phyloP scores from a whole-genome alignment of 2,113 vertebrate species.

The Melierax canorus region DNA sequence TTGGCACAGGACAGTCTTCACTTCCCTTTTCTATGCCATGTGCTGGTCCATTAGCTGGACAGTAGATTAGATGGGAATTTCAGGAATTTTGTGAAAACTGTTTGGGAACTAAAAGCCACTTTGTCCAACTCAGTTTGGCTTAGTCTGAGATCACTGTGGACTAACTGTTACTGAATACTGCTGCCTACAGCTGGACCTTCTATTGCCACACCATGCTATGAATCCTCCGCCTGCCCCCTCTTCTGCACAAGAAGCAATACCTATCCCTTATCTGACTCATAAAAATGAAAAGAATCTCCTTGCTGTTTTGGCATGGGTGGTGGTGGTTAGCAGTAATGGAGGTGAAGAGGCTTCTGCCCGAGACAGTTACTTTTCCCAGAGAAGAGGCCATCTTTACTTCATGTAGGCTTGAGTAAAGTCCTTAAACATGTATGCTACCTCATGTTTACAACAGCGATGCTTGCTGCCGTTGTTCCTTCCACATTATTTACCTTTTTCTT shows the following conservation, averaged over 20 bases:
- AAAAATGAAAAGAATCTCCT: not conserved
- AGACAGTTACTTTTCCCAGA: not conserved
- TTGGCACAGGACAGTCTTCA: not conserved
- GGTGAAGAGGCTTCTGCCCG: not conserved
- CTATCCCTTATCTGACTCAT: not conserved
- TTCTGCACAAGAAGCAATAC: not conserved
- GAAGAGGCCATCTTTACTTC: not conserved
- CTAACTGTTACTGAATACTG: not conserved
- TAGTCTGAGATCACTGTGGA: not conserved
- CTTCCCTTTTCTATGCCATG: not conserved
- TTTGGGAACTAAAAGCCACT: not conserved
- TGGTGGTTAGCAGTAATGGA: not conserved
- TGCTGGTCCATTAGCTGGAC: not conserved
- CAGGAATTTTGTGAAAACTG: not conserved
- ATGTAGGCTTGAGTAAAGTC: not conserved
- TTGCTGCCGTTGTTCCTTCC: not conserved
- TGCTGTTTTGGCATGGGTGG: not conserved
- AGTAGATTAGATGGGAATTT: not conserved
- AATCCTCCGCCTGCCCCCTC: not conserved
- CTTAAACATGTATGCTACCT: not conserved
- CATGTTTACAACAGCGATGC: rapidly evolving
- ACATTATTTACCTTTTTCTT: not conserved
- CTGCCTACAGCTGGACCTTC: not conserved
- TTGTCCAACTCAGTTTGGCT: not conserved
- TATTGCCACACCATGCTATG: not conserved